Conservation (phyloP, 1,140 invertebrate species). For the Drosophila grimshawi region DNA sequence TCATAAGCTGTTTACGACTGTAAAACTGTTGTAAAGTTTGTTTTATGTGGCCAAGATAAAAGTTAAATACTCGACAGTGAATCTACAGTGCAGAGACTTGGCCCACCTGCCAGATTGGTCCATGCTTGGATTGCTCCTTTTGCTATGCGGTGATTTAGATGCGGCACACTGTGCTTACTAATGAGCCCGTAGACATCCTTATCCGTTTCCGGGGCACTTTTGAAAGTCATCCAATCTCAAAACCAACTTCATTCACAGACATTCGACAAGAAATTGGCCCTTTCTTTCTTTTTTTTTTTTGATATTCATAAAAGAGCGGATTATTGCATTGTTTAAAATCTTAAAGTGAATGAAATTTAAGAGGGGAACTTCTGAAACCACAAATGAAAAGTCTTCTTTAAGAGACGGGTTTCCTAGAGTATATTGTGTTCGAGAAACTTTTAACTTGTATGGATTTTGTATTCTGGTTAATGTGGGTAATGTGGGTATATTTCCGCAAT, state of each 20-base stretch:
- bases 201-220: conserved; percentile 50
- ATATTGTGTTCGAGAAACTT: neutral
- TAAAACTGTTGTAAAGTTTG: conserved; percentile 69
- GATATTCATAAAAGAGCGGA: neutral
- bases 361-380: too few relatives aligned
- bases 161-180: conserved; percentile 69
- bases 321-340: neutral
- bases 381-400: too few relatives aligned
- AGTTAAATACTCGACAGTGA: conserved; percentile 40
- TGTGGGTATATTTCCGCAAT: conserved; percentile 51
- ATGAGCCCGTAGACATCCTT: conserved; percentile 71
- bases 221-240: neutral
- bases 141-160: conserved; percentile 41
- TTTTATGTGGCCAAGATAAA: conserved; percentile 63
- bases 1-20: conserved; percentile 75
- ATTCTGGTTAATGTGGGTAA: conserved; percentile 21
- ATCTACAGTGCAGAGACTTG: neutral
- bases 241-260: conserved; percentile 1
- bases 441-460: neutral
- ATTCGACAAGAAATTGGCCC: neutral
- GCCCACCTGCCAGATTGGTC: conserved; percentile 5
- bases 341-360: too few relatives aligned
- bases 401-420: too few relatives aligned
- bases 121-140: conserved; percentile 1
- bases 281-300: neutral